Base-by-base conservation (phyloP, 1,140 invertebrate genomes). In the Eulimnadia texana region DNA sequence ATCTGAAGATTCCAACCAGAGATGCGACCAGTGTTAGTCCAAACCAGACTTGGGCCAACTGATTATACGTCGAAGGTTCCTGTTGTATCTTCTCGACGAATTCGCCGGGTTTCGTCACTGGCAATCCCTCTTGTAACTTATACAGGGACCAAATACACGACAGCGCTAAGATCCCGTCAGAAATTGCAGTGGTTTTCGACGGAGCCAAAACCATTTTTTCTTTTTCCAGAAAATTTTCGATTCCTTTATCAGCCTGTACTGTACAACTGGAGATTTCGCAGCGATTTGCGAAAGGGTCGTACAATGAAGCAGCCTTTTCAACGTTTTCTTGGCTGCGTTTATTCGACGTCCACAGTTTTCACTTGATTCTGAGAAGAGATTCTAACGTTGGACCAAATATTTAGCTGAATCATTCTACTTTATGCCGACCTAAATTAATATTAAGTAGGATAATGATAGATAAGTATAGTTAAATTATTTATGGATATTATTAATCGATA, bases 91-190 rank as follows among this genome's bases (percentile, higher is more conserved):
- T 61, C 22, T 51, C 28, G 20, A 25, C 50, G 19, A 23, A 50
- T n/a, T 47, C 3, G n/a, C 27, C 19, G 16, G 49, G 50, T 24
- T 50, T 33, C 10, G 42, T 54, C 20, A 24, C 20, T 10, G 53
- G 51, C 6, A 28, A 22, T 20, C 60, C 28, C 6, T 25, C 27
- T 33, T 54, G 27, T 16, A 61, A 27, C 24, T 50, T 22, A 24
- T 61, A 61, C 9, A 61, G 29, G 11, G 50, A 24, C 60, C 60
- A 61, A 23, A 61, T n/a, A 3, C 50, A 61, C 11, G 60, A 61
- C 24, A 24, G 27, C 16, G 24, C 60, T 19, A 61, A 23, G 3
- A 61, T 51, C 13, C 29, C 20, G 53, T 61, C 60, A 1, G 60
- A 61, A 11, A 54, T 24, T 13, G 60, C 60, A 10, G 60, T 61